Base-by-base conservation (phyloP, 92 coral and sea anemone genomes). In the Micromussa lordhowensis region DNA sequence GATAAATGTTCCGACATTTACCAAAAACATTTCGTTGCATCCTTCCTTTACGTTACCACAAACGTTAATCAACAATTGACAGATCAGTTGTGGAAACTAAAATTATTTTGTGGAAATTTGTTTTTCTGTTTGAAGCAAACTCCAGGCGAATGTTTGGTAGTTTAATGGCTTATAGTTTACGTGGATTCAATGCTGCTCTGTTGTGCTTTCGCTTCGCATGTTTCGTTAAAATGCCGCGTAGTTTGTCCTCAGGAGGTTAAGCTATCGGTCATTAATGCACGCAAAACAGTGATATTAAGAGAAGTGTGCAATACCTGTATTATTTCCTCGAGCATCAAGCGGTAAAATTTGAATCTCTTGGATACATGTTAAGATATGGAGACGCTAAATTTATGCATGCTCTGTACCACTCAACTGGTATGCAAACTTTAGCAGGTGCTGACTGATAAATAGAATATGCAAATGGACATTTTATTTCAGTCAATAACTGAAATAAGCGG, bases 391-490 rank as follows among this genome's bases (percentile, higher is more conserved):
- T 77, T 84, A 29, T 75, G 76, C 24, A 77, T 85, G 38, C 48
- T 18, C 66, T 68, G 78, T 26, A 6, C 14, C 44, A 61, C 73
- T 32, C 24, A 53, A 73, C 49, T 17, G 78, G 38, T 26, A 44
- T 38, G 75, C 76, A 76, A 58, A 85, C 88, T 76, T 59, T 28
- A 63, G 88, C 88, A 85, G 88, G 88, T 85, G 88, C 88, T 48
- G 59, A 66, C 28, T 36, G 49, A 63, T 19, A 63, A 36, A 85
- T 63, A 26, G 51, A 85, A 85, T 76, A 85, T 85, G 82, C 44
- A 75, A 85, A 85, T 85, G 26, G 9, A 40, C 87, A 38, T 38
- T 59, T 57, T 31, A 55, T 32, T 30, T 32, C 22, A 83, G 63
- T 13, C 79, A 32, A 74, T 28, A 53, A 44, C 12, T 44, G 51